Percentiles rank a stretch among this genome's conserved stretches.
Conservation (phyloP, 2,797 vertebrate genomes). For the Myotis pilosus region DNA sequence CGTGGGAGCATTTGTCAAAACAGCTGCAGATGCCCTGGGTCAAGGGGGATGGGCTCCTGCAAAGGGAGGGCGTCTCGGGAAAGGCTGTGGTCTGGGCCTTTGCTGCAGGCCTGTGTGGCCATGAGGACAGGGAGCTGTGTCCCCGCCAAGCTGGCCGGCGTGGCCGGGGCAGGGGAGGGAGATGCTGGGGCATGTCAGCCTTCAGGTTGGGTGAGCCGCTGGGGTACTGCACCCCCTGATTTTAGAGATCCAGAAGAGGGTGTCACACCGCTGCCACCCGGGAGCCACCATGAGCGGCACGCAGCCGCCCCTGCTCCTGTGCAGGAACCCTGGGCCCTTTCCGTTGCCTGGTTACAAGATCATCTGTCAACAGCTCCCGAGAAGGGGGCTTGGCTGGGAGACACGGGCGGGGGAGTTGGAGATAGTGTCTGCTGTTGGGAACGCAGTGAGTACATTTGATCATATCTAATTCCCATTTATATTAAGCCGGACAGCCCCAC, state of each 20-base stretch:
- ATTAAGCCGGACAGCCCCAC: conserved; percentile 83
- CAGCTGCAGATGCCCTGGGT: not conserved
- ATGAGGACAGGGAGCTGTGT: fast-evolving
- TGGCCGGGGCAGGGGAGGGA: not conserved
- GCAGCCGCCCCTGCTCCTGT: conserved; percentile 61
- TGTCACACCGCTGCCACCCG: conserved; percentile 13
- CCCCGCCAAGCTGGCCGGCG: not conserved
- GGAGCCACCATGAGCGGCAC: conserved; percentile 61
- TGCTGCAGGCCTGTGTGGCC: fast-evolving
- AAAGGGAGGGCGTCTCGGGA: not conserved
- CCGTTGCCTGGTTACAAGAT: conserved; percentile 87
- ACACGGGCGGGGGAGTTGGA: not conserved
- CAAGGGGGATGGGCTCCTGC: fast-evolving
- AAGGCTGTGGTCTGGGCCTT: not conserved
- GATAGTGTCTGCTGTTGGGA: conserved; percentile 83
- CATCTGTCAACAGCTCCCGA: conserved; percentile 83
- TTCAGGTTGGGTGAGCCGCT: not conserved
- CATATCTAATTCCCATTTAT: conserved; percentile 87
- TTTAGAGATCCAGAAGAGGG: conserved; percentile 37
- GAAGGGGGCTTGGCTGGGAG: conserved; percentile 76
- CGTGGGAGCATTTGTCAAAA: not conserved
- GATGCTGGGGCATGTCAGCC: fast-evolving
- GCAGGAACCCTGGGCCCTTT: conserved; percentile 84
- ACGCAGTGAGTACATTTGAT: conserved; percentile 82
- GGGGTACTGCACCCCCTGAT: fast-evolving